phyloP scores from a whole-genome alignment of 2,888 invertebrate species.

The Eustalomyia histrio region DNA sequence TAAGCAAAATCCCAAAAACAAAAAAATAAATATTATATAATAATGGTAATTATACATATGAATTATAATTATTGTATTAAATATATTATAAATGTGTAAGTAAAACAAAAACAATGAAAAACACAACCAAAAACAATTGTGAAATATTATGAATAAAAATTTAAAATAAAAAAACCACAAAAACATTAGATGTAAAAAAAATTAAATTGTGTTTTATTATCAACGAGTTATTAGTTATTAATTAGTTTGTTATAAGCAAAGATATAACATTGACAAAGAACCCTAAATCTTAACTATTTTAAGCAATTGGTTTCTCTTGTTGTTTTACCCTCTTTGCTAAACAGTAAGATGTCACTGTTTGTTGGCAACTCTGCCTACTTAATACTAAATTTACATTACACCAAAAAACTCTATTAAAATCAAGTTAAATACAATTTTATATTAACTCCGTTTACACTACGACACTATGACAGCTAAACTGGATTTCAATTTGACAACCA shows the following conservation, averaged over 20 bases:
- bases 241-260: not conserved
- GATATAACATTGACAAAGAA: too few relatives aligned
- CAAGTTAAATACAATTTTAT: too few relatives aligned
- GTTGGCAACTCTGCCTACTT: not conserved
- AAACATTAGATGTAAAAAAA: conserved; percentile 59
- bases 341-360: too few relatives aligned
- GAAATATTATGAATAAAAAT: conserved; percentile 61
- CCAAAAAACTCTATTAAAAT: too few relatives aligned
- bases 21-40: conserved; percentile 23
- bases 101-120: conserved; percentile 43
- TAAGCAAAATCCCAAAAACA: not conserved
- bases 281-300: not conserved
- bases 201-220: conserved; percentile 42
- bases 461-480: too few relatives aligned
- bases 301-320: too few relatives aligned
- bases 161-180: conserved; percentile 55
- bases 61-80: conserved; percentile 55
- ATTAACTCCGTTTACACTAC: too few relatives aligned
- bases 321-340: too few relatives aligned
- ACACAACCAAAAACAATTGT: conserved; percentile 45
- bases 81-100: conserved; percentile 61
- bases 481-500: too few relatives aligned
- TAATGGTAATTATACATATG: conserved; percentile 29
- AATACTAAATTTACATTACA: not conserved
- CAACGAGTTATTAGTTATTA: not conserved